Base-by-base conservation (phyloP, 2,888 invertebrate genomes). In the Podotricha telesiphe region DNA sequence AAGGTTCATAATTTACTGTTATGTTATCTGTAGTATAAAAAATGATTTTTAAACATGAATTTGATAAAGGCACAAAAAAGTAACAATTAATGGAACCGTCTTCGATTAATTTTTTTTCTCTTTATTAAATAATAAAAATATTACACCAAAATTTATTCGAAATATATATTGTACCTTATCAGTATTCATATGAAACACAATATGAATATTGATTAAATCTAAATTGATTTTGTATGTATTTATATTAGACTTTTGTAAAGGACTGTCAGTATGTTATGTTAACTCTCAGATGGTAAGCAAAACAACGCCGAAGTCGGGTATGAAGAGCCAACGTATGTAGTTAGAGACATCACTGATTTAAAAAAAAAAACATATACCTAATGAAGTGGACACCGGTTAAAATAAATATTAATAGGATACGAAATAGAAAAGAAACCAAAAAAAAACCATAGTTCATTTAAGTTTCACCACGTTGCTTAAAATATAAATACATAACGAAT, bases 211-310 rank as follows among this genome's bases (percentile, higher is more conserved):
- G 53, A 53, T 53, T 53, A 53, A 53, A 53, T 53, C 28, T 53
- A 53, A 53, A 53, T 53, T 34, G 53, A 53, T 53, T 53, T 53
- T 53, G n/a, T 53, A 53, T 17, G 53, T 34, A n/a, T n/a, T n/a
- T n/a, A n/a, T n/a, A n/a, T n/a, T n/a, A n/a, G n/a, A n/a, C 37
- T 37, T 37, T 37, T 37, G 8, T 37, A 6, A 37, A 10, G 37
- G 37, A 37, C 6, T 28, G 3, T 6, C 37, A 37, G 8, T 37
- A 28, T 6, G 37, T 37, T 37, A 8, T 8, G 1, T 1, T 10
- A 8, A 37, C 37, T 28, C 4, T 28, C 28, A 28, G 28, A 5
- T 5, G 28, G 6, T 28, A 28, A n/a, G 28, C 28, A 28, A 28
- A 28, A 28, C 6, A 28, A n/a, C n/a, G n/a, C 28, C 6, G 6